Conservation (phyloP, 2,888 invertebrate species). For the Coelinius sp. region DNA sequence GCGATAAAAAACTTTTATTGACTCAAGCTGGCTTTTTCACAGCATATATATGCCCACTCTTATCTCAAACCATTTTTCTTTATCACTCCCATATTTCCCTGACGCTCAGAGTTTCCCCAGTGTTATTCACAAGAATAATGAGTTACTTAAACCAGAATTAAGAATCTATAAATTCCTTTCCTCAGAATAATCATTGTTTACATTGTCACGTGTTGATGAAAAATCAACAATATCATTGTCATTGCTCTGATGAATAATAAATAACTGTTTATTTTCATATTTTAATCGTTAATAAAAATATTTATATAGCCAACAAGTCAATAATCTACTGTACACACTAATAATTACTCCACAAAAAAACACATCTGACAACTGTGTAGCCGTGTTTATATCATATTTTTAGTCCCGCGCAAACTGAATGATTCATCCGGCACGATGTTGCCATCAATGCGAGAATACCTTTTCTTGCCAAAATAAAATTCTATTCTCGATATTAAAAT, state of each 20-base stretch:
- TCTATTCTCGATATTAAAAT: not conserved
- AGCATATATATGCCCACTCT: not conserved
- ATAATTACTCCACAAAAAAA: not conserved
- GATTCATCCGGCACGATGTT: constrained; percentile 6
- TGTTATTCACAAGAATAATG: not conserved
- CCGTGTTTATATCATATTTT: constrained; percentile 23
- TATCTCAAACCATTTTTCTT: constrained; percentile 4
- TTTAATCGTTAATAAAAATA: not conserved
- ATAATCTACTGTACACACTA: not conserved
- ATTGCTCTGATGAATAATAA: not conserved
- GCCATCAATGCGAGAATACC: constrained; percentile 1
- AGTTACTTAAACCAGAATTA: not conserved
- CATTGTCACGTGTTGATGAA: constrained; percentile 5
- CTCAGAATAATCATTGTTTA: not conserved
- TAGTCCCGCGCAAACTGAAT: constrained; percentile 26
- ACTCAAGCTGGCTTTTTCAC: not conserved
- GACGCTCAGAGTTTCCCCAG: not conserved
- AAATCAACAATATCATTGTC: not conserved
- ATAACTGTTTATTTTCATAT: not conserved
- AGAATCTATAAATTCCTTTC: not conserved
- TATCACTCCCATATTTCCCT: not conserved
- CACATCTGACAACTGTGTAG: not conserved
- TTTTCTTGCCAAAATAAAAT: not conserved
- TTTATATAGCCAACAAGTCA: not conserved
- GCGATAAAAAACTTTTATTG: constrained; percentile 1